Conservation (phyloP, 2,888 invertebrate species). For the Drepana falcataria region DNA sequence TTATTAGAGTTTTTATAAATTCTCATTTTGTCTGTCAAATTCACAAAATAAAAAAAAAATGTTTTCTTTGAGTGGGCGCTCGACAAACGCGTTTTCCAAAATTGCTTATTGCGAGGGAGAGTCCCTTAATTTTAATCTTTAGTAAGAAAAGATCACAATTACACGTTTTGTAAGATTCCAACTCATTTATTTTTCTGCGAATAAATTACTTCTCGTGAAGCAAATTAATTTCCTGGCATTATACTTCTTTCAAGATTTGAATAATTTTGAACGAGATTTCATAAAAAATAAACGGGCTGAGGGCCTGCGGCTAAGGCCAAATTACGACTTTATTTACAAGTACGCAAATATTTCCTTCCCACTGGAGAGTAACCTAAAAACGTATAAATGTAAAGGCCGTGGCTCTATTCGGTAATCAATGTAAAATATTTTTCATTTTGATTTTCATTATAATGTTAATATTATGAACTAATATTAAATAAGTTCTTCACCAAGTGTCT, state of each 20-base stretch:
- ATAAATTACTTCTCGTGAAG: slow-evolving; percentile 64
- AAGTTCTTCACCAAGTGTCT: too few relatives aligned
- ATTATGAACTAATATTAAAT: too few relatives aligned
- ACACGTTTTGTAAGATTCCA: slow-evolving; percentile 61
- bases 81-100: slow-evolving; percentile 29
- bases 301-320: slow-evolving; percentile 66
- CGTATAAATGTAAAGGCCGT: slow-evolving; percentile 1
- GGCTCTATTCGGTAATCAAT: neutral
- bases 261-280: slow-evolving; percentile 71
- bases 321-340: slow-evolving; percentile 74
- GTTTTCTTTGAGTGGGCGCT: slow-evolving; percentile 15
- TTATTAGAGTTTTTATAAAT: neutral
- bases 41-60: slow-evolving; percentile 13
- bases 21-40: slow-evolving; percentile 14
- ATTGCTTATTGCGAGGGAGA: slow-evolving; percentile 34
- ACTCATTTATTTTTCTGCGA: slow-evolving; percentile 63
- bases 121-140: slow-evolving; percentile 52
- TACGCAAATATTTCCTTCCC: slow-evolving; percentile 43
- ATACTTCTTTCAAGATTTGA: slow-evolving; percentile 72
- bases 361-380: slow-evolving; percentile 25
- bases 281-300: slow-evolving; percentile 60
- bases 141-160: slow-evolving; percentile 64
- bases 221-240: slow-evolving; percentile 72
- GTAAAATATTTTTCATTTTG: too few relatives aligned
- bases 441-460: too few relatives aligned